Percentiles rank a stretch among this genome's conserved stretches.
These are phyloP conservation scores for Sandelia bainsii DNA, from an alignment of 2,797 vertebrate genomes.

Conservation along the genomic window DNA sequence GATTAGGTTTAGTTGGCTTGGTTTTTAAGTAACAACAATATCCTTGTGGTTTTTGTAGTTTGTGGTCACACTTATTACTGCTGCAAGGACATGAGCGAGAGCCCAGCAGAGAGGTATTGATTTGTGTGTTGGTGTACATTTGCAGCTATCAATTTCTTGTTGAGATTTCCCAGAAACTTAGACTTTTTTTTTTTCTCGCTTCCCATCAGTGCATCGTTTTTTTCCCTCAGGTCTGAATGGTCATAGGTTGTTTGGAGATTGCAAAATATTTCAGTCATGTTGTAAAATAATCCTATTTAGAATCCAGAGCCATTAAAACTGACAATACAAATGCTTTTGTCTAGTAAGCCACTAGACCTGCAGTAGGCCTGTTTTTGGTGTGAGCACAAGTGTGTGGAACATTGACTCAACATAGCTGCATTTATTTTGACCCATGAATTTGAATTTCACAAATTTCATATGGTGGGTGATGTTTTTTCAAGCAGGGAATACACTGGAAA, in stretches of 20 bases:
- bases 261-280: slow-evolving; percentile 34
- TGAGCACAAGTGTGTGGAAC: slow-evolving; percentile 32
- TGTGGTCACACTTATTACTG: slow-evolving; percentile 51
- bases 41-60: slow-evolving; percentile 44
- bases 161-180: slow-evolving; percentile 76
- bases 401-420: slow-evolving; percentile 45
- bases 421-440: slow-evolving; percentile 63
- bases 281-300: slow-evolving; percentile 5
- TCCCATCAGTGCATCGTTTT: slow-evolving; percentile 53
- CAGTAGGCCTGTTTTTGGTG: slow-evolving; percentile 18
- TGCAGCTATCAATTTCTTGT: slow-evolving; percentile 75
- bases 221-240: background rate
- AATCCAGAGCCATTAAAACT: slow-evolving; percentile 11
- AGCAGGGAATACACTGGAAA: background rate
- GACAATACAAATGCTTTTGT: slow-evolving; percentile 12
- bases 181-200: slow-evolving; percentile 50
- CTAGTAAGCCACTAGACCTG: background rate
- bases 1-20: slow-evolving; percentile 18
- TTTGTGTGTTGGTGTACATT: slow-evolving; percentile 64
- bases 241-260: slow-evolving; percentile 6
- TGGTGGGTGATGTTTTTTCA: slow-evolving; percentile 40
- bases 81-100: slow-evolving; percentile 46
- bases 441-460: background rate
- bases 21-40: slow-evolving; percentile 38
- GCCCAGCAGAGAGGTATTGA: slow-evolving; percentile 70